Evolutionary conservation across 35 echinoderm and acorn worm genomes (phyloP).

Genomic region (Ophiothrix spiculata): DNA sequence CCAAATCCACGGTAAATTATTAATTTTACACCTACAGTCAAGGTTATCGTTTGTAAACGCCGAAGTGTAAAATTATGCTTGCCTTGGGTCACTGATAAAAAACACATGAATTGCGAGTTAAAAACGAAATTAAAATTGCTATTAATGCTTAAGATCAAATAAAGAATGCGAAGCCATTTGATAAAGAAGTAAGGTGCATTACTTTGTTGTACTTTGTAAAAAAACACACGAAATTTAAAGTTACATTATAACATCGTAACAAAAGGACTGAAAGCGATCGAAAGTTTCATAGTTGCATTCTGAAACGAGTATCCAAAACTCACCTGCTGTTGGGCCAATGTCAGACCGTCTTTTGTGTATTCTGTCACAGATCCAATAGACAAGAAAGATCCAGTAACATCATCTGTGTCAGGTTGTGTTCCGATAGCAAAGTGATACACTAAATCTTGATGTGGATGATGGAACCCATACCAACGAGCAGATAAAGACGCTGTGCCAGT

Average conservation of each 20-base stretch:
- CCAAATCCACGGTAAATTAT: no score
- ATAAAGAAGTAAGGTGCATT: neutral
- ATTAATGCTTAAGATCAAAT: neutral
- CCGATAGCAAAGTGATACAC: slow-evolving; percentile 8
- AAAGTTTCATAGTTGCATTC: neutral
- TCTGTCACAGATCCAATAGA: neutral
- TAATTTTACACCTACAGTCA: no score
- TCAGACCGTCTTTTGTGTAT: neutral
- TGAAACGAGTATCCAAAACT: neutral
- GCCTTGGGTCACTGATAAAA: no score
- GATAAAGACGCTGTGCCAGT: neutral
- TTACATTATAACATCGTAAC: neutral
- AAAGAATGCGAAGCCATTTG: neutral
- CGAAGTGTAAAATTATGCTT: no score
- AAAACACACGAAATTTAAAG: neutral
- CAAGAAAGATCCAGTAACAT: neutral
- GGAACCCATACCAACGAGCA: slow-evolving; percentile 8
- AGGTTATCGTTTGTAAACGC: no score
- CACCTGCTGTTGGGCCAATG: neutral
- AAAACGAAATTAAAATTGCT: neutral
- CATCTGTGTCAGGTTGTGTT: neutral
- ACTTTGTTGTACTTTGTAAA: neutral
- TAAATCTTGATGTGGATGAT: slow-evolving; percentile 4
- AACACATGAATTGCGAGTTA: neutral
- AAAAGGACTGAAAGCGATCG: neutral